Evolutionary conservation across 2,113 vertebrate genomes (phyloP).

Genomic region (Cyprinodon tularosa): DNA sequence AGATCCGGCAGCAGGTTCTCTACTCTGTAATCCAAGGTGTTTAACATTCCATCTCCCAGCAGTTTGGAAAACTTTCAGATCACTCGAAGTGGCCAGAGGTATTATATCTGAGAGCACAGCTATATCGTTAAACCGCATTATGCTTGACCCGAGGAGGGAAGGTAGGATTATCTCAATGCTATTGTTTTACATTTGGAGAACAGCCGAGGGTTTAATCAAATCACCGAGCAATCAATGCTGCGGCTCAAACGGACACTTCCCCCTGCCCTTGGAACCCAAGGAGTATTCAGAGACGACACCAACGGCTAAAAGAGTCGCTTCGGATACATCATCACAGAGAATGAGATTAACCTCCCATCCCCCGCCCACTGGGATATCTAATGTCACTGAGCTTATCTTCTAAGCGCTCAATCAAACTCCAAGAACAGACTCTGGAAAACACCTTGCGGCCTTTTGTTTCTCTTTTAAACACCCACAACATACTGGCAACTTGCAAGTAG

Average conservation of each 20-base stretch:
- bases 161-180: constrained; percentile 73
- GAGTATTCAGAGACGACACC: constrained; percentile 66
- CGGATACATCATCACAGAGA: constrained; percentile 66
- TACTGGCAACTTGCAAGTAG: neutral
- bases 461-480: constrained; percentile 16
- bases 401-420: constrained; percentile 71
- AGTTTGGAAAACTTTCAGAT: constrained; percentile 24
- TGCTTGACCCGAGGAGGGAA: constrained; percentile 64
- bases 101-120: constrained; percentile 42
- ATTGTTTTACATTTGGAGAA: constrained; percentile 76
- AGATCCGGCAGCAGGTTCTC: constrained; percentile 1
- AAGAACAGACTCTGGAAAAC: constrained; percentile 57
- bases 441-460: constrained; percentile 61
- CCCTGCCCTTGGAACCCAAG: constrained; percentile 72
- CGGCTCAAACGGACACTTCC: constrained; percentile 58
- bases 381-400: constrained; percentile 74
- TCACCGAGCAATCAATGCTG: constrained; percentile 73
- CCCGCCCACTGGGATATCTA: constrained; percentile 69
- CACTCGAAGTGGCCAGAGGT: constrained; percentile 43
- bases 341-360: constrained; percentile 78
- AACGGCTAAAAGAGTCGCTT: constrained; percentile 68
- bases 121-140: constrained; percentile 65
- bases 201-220: constrained; percentile 77
- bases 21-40: constrained; percentile 17
- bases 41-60: neutral